A percentile compares a stretch with the other conserved stretches of the same genome.
These are phyloP conservation scores for Nyctibius bracteatus DNA, from an alignment of 2,113 vertebrate genomes.

Conservation along the genomic window DNA sequence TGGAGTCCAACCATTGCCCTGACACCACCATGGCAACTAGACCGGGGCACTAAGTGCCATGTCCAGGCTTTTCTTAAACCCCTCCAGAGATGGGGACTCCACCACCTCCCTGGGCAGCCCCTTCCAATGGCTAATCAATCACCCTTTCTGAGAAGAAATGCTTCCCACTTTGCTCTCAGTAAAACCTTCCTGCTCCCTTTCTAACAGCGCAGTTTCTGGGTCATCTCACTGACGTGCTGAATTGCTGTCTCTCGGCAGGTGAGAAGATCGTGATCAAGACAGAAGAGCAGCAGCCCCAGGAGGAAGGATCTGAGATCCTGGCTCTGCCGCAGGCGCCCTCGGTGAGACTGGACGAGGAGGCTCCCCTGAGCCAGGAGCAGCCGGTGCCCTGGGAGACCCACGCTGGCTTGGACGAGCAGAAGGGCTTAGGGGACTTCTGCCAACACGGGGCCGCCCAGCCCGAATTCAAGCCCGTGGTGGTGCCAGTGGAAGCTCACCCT, in stretches of 20 bases:
- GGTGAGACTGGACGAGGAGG: neutral
- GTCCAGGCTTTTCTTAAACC: no score
- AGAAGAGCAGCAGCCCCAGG: slow-evolving; percentile 20
- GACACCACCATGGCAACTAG: no score
- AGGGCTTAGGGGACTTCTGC: neutral
- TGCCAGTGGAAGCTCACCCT: slow-evolving; percentile 10
- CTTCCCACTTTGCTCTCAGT: no score
- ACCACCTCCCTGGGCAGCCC: no score
- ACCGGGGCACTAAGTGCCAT: no score
- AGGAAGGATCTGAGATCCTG: neutral
- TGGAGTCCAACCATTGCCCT: no score
- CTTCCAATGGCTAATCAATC: no score
- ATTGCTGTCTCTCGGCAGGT: neutral
- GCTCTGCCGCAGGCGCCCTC: neutral
- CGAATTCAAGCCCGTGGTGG: slow-evolving; percentile 27
- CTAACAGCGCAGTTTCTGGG: fast-evolving
- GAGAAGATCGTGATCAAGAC: slow-evolving; percentile 41
- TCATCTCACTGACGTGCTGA: fast-evolving
- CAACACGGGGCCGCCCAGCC: neutral
- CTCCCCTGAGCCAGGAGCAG: neutral
- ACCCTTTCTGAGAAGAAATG: no score
- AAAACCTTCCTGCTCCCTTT: neutral
- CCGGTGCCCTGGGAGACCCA: neutral
- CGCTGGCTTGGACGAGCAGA: neutral
- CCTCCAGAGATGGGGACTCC: no score